Evolutionary conservation across 2,113 vertebrate species (phyloP), one percentile per base, ranked within the genome.

Genomic region (Hylia prasina): DNA sequence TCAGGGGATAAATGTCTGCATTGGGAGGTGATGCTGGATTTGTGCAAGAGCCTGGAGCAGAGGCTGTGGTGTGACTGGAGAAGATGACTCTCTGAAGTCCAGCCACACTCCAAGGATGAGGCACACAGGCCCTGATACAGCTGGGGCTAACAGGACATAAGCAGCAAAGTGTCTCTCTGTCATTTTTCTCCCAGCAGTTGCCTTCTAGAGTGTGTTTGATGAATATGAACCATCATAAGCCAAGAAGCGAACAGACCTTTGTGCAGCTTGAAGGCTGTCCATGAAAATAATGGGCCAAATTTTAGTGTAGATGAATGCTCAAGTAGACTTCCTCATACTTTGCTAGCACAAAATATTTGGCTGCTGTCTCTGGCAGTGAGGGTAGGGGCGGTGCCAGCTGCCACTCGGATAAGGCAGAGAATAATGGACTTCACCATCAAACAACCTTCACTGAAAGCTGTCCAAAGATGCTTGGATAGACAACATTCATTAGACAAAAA

Each of bases 1-100:
- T 50, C 0, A 0, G 2, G 2, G 47, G 57, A 13, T 15, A n/a
- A 82, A 50, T 1, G 0, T 31, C 54, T 45, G 10, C 3, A 0
- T 0, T 77, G 63, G 57, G 58, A 69, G 0, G 2, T 9, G 40
- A 45, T 1, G 5, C 0, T 22, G 80, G 50, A 28, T 91, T 81
- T 50, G 28, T 42, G 47, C 35, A 63, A 45, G 30, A 53, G 15
- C 28, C n/a, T 9, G 6, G 50, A 48, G 68, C 22, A 81, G 40
- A 78, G 56, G 35, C 27, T 87, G 51, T 18, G 77, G 10, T 42
- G 30, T 0, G 0, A 8, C 39, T 35, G 31, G 35, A 58, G 40
- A 56, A 44, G 47, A 30, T 5, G 16, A 42, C 33, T 17, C 42
- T 64, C 64, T 66, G 51, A 89, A 84, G 7, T 11, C 8, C 42